Conservation (phyloP, 1,140 invertebrate genomes). For the Procambarus virginalis region DNA sequence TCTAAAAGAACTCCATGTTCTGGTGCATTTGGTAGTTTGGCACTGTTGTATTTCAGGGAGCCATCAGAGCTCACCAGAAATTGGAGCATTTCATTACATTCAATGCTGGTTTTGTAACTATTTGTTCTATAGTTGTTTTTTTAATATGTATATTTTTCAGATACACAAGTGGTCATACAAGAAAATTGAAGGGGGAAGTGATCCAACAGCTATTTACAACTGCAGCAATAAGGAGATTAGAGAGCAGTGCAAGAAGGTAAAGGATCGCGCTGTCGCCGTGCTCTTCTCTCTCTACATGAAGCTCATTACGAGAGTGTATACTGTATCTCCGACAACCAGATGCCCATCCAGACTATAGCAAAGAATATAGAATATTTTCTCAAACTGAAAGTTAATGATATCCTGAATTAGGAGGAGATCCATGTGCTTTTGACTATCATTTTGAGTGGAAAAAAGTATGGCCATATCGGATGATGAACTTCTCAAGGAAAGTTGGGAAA, state of each 20-base stretch:
- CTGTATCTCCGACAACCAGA: conserved; percentile 26
- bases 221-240: background rate
- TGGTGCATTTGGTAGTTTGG: too few species aligned
- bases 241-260: conserved; percentile 19
- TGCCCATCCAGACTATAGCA: conserved; percentile 34
- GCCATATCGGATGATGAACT: conserved; percentile 9
- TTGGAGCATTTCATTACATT: background rate
- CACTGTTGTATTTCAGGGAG: too few species aligned
- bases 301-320: conserved; percentile 10
- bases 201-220: background rate
- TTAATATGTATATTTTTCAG: background rate
- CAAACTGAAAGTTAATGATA: background rate
- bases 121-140: background rate
- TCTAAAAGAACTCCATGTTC: too few species aligned
- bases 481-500: conserved; percentile 14
- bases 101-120: background rate
- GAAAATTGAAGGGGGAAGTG: background rate
- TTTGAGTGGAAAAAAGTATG: conserved; percentile 16
- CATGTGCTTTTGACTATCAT: conserved; percentile 1
- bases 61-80: too few species aligned
- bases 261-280: background rate
- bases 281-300: conserved; percentile 4
- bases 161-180: background rate
- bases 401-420: conserved; percentile 19
- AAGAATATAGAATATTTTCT: conserved; percentile 31